Evolutionary conservation across 2,797 vertebrate species (phyloP).

Genomic region (Poeciliopsis presidionis): DNA sequence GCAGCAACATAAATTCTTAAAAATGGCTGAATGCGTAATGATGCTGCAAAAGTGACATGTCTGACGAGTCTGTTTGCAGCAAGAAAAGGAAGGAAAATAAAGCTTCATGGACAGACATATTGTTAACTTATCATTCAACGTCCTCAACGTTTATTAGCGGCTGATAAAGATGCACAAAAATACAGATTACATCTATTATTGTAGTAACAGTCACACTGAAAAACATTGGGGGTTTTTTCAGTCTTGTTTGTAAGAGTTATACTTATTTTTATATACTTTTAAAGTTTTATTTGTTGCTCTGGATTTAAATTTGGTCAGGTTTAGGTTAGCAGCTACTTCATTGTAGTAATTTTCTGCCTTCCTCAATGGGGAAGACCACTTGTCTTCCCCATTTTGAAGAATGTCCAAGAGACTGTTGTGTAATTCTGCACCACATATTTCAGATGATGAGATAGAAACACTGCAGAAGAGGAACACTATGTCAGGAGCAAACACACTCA

Average conservation of each 20-base stretch:
- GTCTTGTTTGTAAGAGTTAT: not conserved
- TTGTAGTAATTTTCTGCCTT: not conserved
- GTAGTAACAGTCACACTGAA: not conserved
- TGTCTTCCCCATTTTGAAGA: not conserved
- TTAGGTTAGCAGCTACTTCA: not conserved
- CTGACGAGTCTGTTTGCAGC: not conserved
- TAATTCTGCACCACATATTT: not conserved
- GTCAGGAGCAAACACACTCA: not conserved
- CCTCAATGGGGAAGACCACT: not conserved
- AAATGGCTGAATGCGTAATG: slow-evolving; percentile 34
- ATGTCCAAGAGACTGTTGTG: not conserved
- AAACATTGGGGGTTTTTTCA: not conserved
- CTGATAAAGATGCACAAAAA: not conserved
- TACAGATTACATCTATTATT: not conserved
- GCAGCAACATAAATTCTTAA: slow-evolving; percentile 27
- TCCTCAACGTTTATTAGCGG: not conserved
- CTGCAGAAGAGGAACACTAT: not conserved
- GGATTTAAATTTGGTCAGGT: not conserved
- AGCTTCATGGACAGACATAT: not conserved
- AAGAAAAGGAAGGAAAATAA: not conserved
- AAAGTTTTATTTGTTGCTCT: not conserved
- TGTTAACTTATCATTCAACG: not conserved
- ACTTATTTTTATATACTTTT: not conserved
- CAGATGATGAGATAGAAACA: not conserved
- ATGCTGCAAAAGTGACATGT: not conserved